phyloP scores from a whole-genome alignment of 2,797 vertebrate species.

The Myoxocephalus aenaeus region DNA sequence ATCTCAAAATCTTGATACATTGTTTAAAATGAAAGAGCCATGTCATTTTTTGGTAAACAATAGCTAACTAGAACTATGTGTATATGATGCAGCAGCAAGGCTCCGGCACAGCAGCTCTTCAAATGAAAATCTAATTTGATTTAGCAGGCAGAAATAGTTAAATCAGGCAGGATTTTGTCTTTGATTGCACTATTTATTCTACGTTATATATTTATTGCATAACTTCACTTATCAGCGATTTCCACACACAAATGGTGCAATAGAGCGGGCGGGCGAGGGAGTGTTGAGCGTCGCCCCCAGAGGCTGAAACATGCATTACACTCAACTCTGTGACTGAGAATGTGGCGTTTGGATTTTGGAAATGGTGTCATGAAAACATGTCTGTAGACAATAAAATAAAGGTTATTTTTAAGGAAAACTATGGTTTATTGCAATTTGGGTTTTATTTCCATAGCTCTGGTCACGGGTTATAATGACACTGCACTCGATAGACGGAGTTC shows the following conservation, averaged over 20 bases:
- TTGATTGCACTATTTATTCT: slow-evolving; percentile 22
- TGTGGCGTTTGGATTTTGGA: not conserved
- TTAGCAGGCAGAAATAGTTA: not conserved
- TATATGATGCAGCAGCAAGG: not conserved
- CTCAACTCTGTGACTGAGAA: not conserved
- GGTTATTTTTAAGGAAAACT: not conserved
- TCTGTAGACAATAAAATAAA: not conserved
- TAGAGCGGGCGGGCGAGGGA: not conserved
- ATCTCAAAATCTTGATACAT: not conserved
- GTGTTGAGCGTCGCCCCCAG: no score
- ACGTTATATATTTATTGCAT: slow-evolving; percentile 15
- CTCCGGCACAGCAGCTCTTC: not conserved
- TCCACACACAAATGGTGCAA: not conserved
- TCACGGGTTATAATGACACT: not conserved
- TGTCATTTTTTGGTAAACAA: not conserved
- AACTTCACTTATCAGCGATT: slow-evolving; percentile 1
- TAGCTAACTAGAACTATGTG: not conserved
- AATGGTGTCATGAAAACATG: not conserved
- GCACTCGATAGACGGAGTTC: not conserved
- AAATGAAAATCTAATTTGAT: not conserved
- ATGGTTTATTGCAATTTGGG: not conserved
- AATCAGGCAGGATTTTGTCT: not conserved
- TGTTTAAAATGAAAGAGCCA: not conserved
- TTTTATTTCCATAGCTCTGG: not conserved
- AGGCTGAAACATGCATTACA: not conserved